Conservation (phyloP, 2,888 invertebrate genomes). For the Neuroscelio doddi region DNA sequence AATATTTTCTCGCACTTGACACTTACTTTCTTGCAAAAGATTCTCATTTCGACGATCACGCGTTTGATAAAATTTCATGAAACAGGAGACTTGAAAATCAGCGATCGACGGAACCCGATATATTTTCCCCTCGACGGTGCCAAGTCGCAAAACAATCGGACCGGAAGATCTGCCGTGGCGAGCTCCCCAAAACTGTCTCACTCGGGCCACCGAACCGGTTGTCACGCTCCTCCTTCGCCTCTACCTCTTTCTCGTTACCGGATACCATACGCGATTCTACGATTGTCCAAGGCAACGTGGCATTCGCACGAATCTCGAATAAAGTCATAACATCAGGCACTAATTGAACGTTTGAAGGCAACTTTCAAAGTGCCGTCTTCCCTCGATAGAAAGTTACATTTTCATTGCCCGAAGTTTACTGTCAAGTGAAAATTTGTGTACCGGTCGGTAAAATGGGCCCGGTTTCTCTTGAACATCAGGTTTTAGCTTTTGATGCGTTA, state of each 20-base stretch:
- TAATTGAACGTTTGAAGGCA: no score
- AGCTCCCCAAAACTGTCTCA: slow-evolving; percentile 17
- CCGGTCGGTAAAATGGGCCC: no score
- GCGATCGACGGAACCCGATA: slow-evolving; percentile 31
- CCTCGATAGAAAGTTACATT: no score
- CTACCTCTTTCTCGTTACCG: slow-evolving; percentile 54
- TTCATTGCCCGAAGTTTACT: no score
- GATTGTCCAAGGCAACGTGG: neutral
- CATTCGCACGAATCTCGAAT: neutral
- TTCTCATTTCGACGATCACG: no score
- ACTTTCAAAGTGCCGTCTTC: no score
- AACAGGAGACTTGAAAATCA: slow-evolving; percentile 27
- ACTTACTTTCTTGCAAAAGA: no score
- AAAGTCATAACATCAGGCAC: neutral
- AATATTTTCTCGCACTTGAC: no score
- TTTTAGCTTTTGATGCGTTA: no score
- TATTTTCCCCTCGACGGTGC: slow-evolving; percentile 11
- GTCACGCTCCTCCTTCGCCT: slow-evolving; percentile 1
- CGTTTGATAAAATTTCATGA: slow-evolving; percentile 28
- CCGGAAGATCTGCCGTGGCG: slow-evolving; percentile 29
- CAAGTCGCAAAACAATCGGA: slow-evolving; percentile 48
- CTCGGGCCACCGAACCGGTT: slow-evolving; percentile 2
- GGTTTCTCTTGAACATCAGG: no score
- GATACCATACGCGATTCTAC: slow-evolving; percentile 34
- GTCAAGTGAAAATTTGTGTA: no score